Evolutionary conservation across 2,888 invertebrate genomes (phyloP).

Genomic region (Ypsolopha sequella): DNA sequence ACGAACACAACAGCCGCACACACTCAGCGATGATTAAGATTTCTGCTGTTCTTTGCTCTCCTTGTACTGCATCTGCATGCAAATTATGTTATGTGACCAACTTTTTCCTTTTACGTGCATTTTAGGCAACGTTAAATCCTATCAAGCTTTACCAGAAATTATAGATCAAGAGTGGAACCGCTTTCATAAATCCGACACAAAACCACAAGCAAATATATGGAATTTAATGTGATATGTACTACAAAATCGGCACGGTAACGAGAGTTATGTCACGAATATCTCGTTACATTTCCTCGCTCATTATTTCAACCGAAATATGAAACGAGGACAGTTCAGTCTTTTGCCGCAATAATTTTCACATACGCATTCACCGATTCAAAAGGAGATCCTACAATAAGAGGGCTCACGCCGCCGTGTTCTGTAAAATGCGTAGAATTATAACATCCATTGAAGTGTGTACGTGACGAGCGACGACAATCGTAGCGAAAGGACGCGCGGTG

Average conservation of each 20-base stretch:
- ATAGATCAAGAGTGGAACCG: no score
- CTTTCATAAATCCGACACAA: background rate
- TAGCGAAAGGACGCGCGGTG: conserved; percentile 4
- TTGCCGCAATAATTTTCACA: conserved; percentile 9
- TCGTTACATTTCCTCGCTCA: background rate
- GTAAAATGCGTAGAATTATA: conserved; percentile 31
- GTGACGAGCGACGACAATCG: conserved; percentile 20
- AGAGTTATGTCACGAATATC: background rate
- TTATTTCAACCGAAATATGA: background rate
- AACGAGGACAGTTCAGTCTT: conserved; percentile 5
- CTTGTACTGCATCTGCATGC: conserved; percentile 1
- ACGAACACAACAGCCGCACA: conserved; percentile 25
- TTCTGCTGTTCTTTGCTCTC: conserved; percentile 22
- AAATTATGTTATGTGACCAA: background rate
- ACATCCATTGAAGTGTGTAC: conserved; percentile 29
- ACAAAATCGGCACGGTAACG: background rate
- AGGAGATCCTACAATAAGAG: conserved; percentile 16
- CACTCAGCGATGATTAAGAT: conserved; percentile 39
- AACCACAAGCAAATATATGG: background rate
- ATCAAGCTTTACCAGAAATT: background rate
- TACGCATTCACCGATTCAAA: conserved; percentile 15
- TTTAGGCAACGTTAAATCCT: background rate
- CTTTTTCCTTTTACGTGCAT: background rate
- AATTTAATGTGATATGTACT: background rate
- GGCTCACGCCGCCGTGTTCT: conserved; percentile 18